A percentile compares a stretch with the other conserved stretches of the same genome.
phyloP scores from a whole-genome alignment of 2,888 invertebrate species.

The Cerastoderma edule region DNA sequence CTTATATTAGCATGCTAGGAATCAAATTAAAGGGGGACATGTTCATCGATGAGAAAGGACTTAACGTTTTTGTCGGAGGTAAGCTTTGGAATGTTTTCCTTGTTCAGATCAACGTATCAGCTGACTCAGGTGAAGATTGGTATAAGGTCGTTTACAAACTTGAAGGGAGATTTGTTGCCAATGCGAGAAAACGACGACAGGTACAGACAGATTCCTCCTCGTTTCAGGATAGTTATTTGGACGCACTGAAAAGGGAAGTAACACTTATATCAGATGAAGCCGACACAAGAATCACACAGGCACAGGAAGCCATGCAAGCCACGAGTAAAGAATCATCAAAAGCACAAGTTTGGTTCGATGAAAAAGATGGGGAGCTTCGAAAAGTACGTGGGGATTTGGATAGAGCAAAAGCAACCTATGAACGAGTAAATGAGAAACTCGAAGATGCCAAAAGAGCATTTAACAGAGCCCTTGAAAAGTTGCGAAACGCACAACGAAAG shows the following conservation, averaged over 20 bases:
- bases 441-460: constrained; percentile 59
- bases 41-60: constrained; percentile 30
- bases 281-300: constrained; percentile 39
- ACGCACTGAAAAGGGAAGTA: constrained; percentile 36
- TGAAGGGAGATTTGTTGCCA: constrained; percentile 45
- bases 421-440: constrained; percentile 51
- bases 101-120: constrained; percentile 38
- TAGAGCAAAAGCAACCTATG: constrained; percentile 36
- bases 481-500: constrained; percentile 54
- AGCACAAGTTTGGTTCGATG: constrained; percentile 54
- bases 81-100: constrained; percentile 49
- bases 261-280: constrained; percentile 41
- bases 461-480: constrained; percentile 40
- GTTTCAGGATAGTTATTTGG: constrained; percentile 56
- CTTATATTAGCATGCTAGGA: constrained; percentile 29
- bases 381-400: constrained; percentile 49
- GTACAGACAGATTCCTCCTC: constrained; percentile 35
- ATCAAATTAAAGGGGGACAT: constrained; percentile 29
- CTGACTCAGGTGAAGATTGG: constrained; percentile 41
- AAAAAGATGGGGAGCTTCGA: constrained; percentile 44
- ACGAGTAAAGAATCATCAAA: constrained; percentile 40
- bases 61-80: constrained; percentile 36
- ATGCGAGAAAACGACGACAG: constrained; percentile 26
- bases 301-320: constrained; percentile 34
- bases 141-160: constrained; percentile 36